Base-by-base conservation (phyloP, 2,888 invertebrate genomes). In the Euzetes globulus region DNA sequence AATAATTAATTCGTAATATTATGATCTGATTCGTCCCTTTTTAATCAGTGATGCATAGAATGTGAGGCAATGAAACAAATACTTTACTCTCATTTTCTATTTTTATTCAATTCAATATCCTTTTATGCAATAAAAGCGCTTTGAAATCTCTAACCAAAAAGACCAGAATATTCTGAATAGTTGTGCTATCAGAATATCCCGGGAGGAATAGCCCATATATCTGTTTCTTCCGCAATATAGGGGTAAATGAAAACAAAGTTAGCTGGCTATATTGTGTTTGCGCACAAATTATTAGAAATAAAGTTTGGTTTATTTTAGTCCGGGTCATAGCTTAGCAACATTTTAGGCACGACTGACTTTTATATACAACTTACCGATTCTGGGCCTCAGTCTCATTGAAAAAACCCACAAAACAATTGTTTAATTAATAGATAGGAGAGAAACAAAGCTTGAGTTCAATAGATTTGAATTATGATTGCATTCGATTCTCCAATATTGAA, bases 331-430 rank as follows among this genome's bases (percentile, higher is more conserved):
- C 63, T 29, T 63, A 63, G 63, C 63, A 63, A 63, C 63, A 63
- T n/a, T 63, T 29, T 29, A 63, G 29, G 63, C 63, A 63, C 63
- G 63, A 63, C 11, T 63, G 63, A 63, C 29, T 63, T 25, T 63
- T 63, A 63, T 17, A 33, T 63, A 63, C 29, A 29, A 33, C 29
- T 29, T 63, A 19, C 19, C 7, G 25, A 63, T 63, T 63, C 29
- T 17, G 33, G 63, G 29, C 33, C 63, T 29, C 25, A 17, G 29
- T 29, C 27, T 33, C 63, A 63, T 22, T 29, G 17, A 63, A 63
- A 22, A 6, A 29, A 15, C 9, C 17, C 63, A 63, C 33, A 63
- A 63, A 63, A 63, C 27, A 63, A 63, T 29, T 63, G 29, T 63
- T 63, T 63, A 29, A 63, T 29, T 63, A 63, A 29, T 29, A 29